Evolutionary conservation across 2,797 vertebrate species (phyloP), one percentile per base, ranked within the genome.

Genomic region (Melanogrammus aeglefinus): DNA sequence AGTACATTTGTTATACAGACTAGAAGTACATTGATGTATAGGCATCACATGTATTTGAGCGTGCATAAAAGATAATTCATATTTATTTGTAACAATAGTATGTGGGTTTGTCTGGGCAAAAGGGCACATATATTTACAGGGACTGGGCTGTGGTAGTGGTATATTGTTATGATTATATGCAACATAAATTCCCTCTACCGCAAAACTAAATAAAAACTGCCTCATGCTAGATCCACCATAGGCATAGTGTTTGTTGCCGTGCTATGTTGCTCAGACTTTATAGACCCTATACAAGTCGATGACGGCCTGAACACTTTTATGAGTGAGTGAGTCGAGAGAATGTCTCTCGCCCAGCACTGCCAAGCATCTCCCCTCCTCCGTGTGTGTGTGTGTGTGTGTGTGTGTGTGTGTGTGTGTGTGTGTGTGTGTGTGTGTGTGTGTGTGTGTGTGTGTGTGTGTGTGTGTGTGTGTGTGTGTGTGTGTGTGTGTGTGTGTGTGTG

Each of bases 291-390:
- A 29, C 39, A 47, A 47, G 39, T 29, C 73, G 14, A 12, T 73
- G 41, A 73, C n/a, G 18, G 6, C 10, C 47, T 18, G 41, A 63
- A 63, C 57, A 7, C 57, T n/a, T 63, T 63, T 63, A 63, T 63
- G 57, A 29, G 36, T 44, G 24, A 75, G 35, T 3, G 38, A 80
- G 77, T 47, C 31, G 12, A 81, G 44, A 77, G 80, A 82, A 75
- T 63, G 70, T n/a, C 1, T 77, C 76, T 38, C 16, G 24, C 77
- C 57, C 21, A 31, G 38, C 73, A 71, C 14, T 14, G 24, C 72
- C 0, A 2, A 66, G 72, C 73, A 77, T 41, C 57, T 63, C 21
- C 57, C 57, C 63, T 66, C 57, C 8, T 57, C 16, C 24, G 13
- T 1, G 18, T 51, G 47, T 51, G 21, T 63, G 51, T n/a, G 51